These are phyloP conservation scores for Chloroclystis v-ata DNA, from an alignment of 2,888 invertebrate genomes.

Conservation along the genomic window DNA sequence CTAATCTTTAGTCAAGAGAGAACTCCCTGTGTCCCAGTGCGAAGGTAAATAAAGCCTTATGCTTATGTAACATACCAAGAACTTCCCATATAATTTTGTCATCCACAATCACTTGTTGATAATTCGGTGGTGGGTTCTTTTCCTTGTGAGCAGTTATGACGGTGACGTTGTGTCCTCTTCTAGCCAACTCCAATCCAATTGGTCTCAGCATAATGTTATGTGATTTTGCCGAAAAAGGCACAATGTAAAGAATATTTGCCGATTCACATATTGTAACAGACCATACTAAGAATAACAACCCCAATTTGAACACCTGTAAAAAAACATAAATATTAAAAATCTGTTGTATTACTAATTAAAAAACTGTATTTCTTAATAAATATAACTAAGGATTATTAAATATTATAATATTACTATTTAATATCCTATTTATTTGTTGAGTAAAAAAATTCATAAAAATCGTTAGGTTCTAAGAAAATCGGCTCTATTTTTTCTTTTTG, in stretches of 20 bases:
- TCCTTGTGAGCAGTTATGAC: slow-evolving; percentile 62
- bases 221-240: slow-evolving; percentile 69
- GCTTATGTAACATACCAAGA: slow-evolving; percentile 41
- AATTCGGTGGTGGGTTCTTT: slow-evolving; percentile 52
- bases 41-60: too few relatives aligned
- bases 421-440: too few relatives aligned
- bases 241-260: slow-evolving; percentile 66
- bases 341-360: too few relatives aligned
- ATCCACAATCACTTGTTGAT: slow-evolving; percentile 56
- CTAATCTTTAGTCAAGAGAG: too few relatives aligned
- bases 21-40: too few relatives aligned
- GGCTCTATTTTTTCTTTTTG: too few relatives aligned
- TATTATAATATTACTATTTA: too few relatives aligned
- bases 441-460: too few relatives aligned
- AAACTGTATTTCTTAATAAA: too few relatives aligned
- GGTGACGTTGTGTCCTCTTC: slow-evolving; percentile 74
- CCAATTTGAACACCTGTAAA: background rate
- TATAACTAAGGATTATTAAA: too few relatives aligned
- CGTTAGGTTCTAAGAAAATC: too few relatives aligned
- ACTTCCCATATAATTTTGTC: slow-evolving; percentile 61
- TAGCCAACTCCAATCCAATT: slow-evolving; percentile 67
- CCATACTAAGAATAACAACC: slow-evolving; percentile 22
- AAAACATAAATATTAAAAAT: background rate
- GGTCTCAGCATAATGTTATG: slow-evolving; percentile 67
- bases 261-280: slow-evolving; percentile 33